phyloP scores from a whole-genome alignment of 2,113 vertebrate genomes.

The Eptesicus fuscus region DNA sequence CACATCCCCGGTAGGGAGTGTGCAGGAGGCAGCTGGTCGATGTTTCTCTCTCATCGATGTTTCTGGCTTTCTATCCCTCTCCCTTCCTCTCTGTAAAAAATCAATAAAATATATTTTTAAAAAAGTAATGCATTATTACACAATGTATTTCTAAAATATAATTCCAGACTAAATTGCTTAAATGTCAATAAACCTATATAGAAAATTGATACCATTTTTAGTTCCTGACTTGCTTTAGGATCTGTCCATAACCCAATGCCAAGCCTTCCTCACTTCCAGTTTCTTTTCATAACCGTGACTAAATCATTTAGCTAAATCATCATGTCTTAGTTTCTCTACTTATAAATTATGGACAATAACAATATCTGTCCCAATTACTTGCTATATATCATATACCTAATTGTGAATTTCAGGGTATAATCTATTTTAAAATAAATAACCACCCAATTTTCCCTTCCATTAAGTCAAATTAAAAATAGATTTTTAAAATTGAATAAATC shows the following conservation, averaged over 20 bases:
- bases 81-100: too few species aligned
- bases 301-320: not conserved
- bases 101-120: too few species aligned
- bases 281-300: not conserved
- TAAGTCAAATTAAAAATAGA: constrained; percentile 4
- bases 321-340: not conserved
- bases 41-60: too few species aligned
- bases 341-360: not conserved
- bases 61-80: too few species aligned
- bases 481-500: not conserved
- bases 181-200: not conserved
- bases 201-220: not conserved
- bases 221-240: not conserved
- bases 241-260: not conserved
- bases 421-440: constrained; percentile 27
- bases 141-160: not conserved
- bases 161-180: constrained; percentile 37
- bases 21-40: too few species aligned
- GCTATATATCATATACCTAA: not conserved
- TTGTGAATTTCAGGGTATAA: not conserved
- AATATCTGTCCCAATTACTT: not conserved
- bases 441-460: not conserved
- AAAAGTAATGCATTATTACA: constrained; percentile 5
- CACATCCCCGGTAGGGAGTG: too few species aligned
- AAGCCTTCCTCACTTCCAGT: not conserved